These are phyloP conservation scores for Megalops atlanticus DNA, from an alignment of 2,113 vertebrate species.

Conservation along the genomic window DNA sequence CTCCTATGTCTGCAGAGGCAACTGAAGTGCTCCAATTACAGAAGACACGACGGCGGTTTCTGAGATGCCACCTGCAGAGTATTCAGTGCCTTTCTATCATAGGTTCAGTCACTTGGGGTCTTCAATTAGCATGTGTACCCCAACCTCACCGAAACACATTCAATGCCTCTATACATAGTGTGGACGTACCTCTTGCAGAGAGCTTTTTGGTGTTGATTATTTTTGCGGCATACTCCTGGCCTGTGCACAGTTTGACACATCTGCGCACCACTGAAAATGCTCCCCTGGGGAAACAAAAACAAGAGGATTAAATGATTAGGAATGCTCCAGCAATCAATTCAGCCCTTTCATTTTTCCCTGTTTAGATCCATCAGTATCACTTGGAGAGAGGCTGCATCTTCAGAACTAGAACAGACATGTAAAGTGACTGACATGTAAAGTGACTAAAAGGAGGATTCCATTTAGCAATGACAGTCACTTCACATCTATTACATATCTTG, in stretches of 20 bases:
- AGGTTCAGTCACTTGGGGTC: not conserved
- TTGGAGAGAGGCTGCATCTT: too few relatives aligned
- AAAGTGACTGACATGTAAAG: too few relatives aligned
- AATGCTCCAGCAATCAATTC: not conserved
- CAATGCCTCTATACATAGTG: not conserved
- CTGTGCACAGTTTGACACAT: conserved; percentile 93
- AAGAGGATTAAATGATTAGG: conserved; percentile 22
- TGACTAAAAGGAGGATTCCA: not conserved
- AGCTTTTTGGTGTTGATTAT: conserved; percentile 99
- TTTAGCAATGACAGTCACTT: not conserved
- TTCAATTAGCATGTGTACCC: not conserved
- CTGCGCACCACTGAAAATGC: conserved; percentile 94
- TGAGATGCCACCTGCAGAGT: not conserved
- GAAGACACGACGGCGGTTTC: not conserved
- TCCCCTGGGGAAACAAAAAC: conserved; percentile 72
- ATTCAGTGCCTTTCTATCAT: not conserved
- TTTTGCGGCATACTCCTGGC: conserved; percentile 94
- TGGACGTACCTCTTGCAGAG: conserved; percentile 86
- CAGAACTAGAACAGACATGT: too few relatives aligned
- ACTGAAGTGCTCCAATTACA: not conserved
- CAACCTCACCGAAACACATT: not conserved
- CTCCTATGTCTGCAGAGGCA: not conserved
- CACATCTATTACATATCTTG: too few relatives aligned
- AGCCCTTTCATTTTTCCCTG: not conserved
- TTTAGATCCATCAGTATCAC: not conserved